These are phyloP conservation scores for Mythimna pallens DNA, from an alignment of 2,888 invertebrate species.

Conservation along the genomic window DNA sequence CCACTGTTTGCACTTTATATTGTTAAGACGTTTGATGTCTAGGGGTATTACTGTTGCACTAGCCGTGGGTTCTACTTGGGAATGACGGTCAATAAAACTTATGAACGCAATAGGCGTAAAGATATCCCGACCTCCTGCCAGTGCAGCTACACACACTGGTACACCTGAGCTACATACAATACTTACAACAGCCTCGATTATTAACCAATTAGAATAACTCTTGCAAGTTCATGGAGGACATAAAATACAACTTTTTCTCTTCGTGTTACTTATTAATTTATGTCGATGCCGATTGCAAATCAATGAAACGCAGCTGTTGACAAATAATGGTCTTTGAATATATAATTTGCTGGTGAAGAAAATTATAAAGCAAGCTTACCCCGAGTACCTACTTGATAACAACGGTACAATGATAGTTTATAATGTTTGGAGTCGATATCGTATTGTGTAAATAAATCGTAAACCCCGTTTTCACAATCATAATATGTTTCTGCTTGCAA, in stretches of 20 bases:
- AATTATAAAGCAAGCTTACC: conserved; percentile 61
- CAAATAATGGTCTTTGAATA: conserved; percentile 40
- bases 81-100: conserved; percentile 76
- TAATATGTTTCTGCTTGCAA: conserved; percentile 90
- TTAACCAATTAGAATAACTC: conserved; percentile 42
- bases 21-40: conserved; percentile 73
- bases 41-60: conserved; percentile 72
- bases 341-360: conserved; percentile 31
- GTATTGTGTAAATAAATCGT: conserved; percentile 90
- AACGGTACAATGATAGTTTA: conserved; percentile 83
- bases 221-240: conserved; percentile 32
- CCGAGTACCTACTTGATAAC: conserved; percentile 66
- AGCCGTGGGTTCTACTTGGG: conserved; percentile 61
- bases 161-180: conserved; percentile 19
- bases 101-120: conserved; percentile 76
- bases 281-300: conserved; percentile 48
- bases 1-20: conserved; percentile 55
- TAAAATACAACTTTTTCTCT: conserved; percentile 36
- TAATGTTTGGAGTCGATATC: conserved; percentile 85
- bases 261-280: conserved; percentile 10
- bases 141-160: conserved; percentile 31
- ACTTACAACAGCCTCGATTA: conserved; percentile 24
- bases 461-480: conserved; percentile 91
- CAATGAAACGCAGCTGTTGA: conserved; percentile 42
- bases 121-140: conserved; percentile 67